Percentiles rank a stretch among this genome's conserved stretches.
Conservation (phyloP, 2,888 invertebrate species). For the Dermolepida albohirtum region DNA sequence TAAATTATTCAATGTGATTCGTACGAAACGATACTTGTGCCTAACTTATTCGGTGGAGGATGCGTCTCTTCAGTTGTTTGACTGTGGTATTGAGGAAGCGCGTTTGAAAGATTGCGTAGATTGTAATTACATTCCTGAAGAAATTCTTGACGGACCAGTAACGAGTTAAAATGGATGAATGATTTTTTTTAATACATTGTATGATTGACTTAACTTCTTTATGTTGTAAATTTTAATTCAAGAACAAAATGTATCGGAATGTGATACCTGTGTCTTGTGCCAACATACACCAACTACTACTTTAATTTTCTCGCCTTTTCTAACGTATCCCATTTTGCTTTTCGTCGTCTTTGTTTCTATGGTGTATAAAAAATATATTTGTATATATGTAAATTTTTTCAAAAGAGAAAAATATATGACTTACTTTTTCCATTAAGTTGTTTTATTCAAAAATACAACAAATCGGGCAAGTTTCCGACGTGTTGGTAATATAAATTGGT, state of each 20-base stretch:
- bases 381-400: slow-evolving; percentile 39
- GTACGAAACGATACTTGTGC: slow-evolving; percentile 11
- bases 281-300: slow-evolving; percentile 51
- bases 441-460: slow-evolving; percentile 32
- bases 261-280: slow-evolving; percentile 58
- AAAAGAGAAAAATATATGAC: slow-evolving; percentile 40
- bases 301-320: slow-evolving; percentile 26
- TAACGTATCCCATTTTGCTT: slow-evolving; percentile 23
- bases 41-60: slow-evolving; percentile 12
- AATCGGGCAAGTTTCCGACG: no score
- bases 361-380: slow-evolving; percentile 26
- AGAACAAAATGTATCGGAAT: slow-evolving; percentile 48
- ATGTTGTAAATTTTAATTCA: slow-evolving; percentile 6
- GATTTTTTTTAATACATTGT: slow-evolving; percentile 1
- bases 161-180: slow-evolving; percentile 13
- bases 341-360: slow-evolving; percentile 12
- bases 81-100: slow-evolving; percentile 7
- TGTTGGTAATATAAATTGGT: no score
- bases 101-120: not conserved
- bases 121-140: slow-evolving; percentile 34
- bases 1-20: slow-evolving; percentile 5
- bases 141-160: slow-evolving; percentile 25
- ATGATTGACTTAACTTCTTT: not conserved
- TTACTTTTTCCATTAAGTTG: slow-evolving; percentile 39
- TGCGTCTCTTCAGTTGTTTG: not conserved